A percentile compares a stretch with the other conserved stretches of the same genome.
These are phyloP conservation scores for Physocephala rufipes DNA, from an alignment of 2,888 invertebrate species.

Conservation along the genomic window DNA sequence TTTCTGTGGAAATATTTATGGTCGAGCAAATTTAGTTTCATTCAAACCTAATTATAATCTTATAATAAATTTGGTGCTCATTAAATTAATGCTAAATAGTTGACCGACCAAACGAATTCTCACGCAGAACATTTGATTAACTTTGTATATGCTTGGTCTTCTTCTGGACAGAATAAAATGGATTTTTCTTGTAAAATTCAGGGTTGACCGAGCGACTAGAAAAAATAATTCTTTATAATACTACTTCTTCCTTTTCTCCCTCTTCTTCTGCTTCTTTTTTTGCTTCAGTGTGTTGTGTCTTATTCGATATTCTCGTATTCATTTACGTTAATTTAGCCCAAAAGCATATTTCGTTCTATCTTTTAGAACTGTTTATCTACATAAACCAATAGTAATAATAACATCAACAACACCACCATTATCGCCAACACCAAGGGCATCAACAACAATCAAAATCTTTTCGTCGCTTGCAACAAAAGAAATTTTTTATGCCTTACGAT, in stretches of 20 bases:
- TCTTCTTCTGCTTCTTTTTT: not conserved
- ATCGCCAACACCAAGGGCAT: constrained; percentile 23
- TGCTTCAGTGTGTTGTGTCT: not conserved
- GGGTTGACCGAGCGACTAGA: not conserved
- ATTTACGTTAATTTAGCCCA: constrained; percentile 17
- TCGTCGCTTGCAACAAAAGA: constrained; percentile 28
- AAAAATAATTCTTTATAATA: too few relatives aligned
- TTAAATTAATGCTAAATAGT: constrained; percentile 16
- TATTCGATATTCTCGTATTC: not conserved
- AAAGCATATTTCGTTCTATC: constrained; percentile 23
- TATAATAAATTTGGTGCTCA: constrained; percentile 8
- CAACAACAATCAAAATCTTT: too few relatives aligned
- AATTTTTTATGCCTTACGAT: constrained; percentile 31
- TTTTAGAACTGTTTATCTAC: not conserved
- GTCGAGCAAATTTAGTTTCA: not conserved
- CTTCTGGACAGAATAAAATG: not conserved
- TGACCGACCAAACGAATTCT: not conserved
- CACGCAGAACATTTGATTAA: not conserved
- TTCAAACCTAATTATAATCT: constrained; percentile 11
- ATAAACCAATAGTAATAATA: not conserved
- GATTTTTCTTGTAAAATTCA: not conserved
- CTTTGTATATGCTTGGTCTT: not conserved
- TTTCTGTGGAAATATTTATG: not conserved
- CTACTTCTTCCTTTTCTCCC: not conserved
- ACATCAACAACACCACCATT: too few relatives aligned